These are phyloP conservation scores for Apamea crenata DNA, from an alignment of 2,888 invertebrate genomes.

Conservation along the genomic window DNA sequence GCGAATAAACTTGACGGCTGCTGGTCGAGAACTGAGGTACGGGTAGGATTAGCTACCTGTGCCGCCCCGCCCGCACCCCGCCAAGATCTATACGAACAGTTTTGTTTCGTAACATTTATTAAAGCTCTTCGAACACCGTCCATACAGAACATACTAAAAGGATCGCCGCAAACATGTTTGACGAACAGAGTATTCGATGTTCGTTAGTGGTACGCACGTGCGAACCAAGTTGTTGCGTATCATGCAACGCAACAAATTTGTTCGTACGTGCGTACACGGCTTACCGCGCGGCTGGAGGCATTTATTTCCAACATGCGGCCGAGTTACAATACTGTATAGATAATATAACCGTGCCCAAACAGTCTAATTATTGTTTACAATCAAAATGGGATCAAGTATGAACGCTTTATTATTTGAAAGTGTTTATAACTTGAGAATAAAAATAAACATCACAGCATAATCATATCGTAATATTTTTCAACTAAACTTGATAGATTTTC, in stretches of 20 bases:
- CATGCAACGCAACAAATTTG: slow-evolving; percentile 29
- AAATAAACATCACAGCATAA: too few relatives aligned
- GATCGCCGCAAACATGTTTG: slow-evolving; percentile 22
- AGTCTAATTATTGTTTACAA: too few relatives aligned
- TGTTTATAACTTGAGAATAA: too few relatives aligned
- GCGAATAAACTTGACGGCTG: slow-evolving; percentile 21
- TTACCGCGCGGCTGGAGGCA: too few relatives aligned
- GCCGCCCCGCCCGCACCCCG: slow-evolving; percentile 34
- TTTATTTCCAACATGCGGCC: too few relatives aligned
- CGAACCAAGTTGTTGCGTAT: slow-evolving; percentile 35
- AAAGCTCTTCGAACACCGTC: slow-evolving; percentile 28
- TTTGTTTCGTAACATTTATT: slow-evolving; percentile 34
- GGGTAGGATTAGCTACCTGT: slow-evolving; percentile 35
- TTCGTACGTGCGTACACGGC: slow-evolving; percentile 18
- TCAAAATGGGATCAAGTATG: too few relatives aligned
- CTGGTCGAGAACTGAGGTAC: slow-evolving; percentile 35
- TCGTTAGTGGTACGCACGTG: slow-evolving; percentile 27
- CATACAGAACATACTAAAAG: slow-evolving; percentile 25
- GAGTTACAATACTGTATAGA: too few relatives aligned
- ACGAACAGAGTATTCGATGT: slow-evolving; percentile 26
- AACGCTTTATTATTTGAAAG: too few relatives aligned
- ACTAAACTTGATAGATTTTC: too few relatives aligned
- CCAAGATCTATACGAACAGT: slow-evolving; percentile 36
- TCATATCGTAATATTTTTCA: too few relatives aligned
- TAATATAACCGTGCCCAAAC: too few relatives aligned